Percentiles rank a stretch among this genome's conserved stretches.
Evolutionary conservation across 2,113 vertebrate genomes (phyloP).

Genomic region (Anolis sagrei): DNA sequence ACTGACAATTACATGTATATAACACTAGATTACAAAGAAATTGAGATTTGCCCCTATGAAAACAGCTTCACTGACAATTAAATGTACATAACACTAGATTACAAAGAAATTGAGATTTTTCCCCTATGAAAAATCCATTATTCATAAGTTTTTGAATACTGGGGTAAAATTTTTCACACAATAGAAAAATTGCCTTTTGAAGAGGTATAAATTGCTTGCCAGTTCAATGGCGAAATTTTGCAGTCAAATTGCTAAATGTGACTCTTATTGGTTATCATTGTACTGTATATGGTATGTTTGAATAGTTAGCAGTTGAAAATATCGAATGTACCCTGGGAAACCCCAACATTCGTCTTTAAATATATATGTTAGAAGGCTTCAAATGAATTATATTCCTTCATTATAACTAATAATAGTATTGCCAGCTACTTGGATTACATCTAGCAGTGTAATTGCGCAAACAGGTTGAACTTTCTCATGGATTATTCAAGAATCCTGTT

Average conservation of each 20-base stretch:
- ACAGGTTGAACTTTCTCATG: neutral
- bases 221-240: conserved; percentile 74
- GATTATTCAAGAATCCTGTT: neutral
- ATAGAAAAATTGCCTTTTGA: conserved; percentile 81
- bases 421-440: neutral
- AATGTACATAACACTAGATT: conserved; percentile 75
- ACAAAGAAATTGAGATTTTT: conserved; percentile 75
- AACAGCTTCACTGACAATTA: conserved; percentile 77
- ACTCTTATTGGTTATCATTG: conserved; percentile 61
- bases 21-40: conserved; percentile 78
- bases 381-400: neutral
- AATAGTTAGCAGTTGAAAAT: neutral
- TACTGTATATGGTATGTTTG: conserved; percentile 35
- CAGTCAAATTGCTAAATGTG: conserved; percentile 64
- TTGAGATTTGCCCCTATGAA: conserved; percentile 63
- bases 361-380: neutral
- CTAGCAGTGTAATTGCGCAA: neutral
- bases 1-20: conserved; percentile 77
- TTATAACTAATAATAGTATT: neutral
- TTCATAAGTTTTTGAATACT: conserved; percentile 86
- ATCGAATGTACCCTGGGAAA: neutral
- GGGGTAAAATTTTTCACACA: conserved; percentile 76
- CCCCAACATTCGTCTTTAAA: neutral
- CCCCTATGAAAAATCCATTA: conserved; percentile 83
- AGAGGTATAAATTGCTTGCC: conserved; percentile 77